Evolutionary conservation across 2,797 vertebrate species (phyloP), one percentile per base, ranked within the genome.

Genomic region (Trachops cirrhosus): DNA sequence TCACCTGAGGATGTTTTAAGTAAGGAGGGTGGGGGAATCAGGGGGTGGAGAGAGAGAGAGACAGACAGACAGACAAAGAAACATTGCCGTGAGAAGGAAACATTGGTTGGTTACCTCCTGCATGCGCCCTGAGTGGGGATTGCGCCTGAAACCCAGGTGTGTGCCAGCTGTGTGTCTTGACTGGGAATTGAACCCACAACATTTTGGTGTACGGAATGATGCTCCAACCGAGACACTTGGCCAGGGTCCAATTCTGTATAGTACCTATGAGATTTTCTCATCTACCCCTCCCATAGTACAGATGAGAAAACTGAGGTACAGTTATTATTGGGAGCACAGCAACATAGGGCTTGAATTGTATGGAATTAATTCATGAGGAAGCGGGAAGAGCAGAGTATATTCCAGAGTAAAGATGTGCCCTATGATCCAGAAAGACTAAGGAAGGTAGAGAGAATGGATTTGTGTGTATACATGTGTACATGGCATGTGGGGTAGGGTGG

Each of bases 401-500:
- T 52, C 21, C 15, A 34, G 71, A 68, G 6, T 24, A 19, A 62
- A 50, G 67, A 71, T n/a, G 10, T 10, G 16, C 48, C 18, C 18
- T 2, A 0, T 1, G 26, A 70, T 9, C 7, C 4, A 18, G 37
- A 29, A 39, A n/a, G 37, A 19, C 16, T 37, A 19, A 14, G 39
- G 26, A 54, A 9, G 54, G 59, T 2, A 10, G 82, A 48, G 6
- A 71, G 50, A 46, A 4, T n/a, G 46, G 26, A 37, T 26, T 6
- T 41, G 44, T 32, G 37, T 70, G 48, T 59, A 8, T 6, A 4
- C 7, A 0, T 34, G 77, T 71, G 29, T 41, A 26, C 3, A 5
- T 14, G 32, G 26, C 29, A 6, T 12, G 1, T 37, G 29, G 15
- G 32, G 24, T 11, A 4, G 3, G 2, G 26, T 3, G 2, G 6